These are phyloP conservation scores for Drosophila seclusa DNA, from an alignment of 2,888 invertebrate species.

Conservation along the genomic window DNA sequence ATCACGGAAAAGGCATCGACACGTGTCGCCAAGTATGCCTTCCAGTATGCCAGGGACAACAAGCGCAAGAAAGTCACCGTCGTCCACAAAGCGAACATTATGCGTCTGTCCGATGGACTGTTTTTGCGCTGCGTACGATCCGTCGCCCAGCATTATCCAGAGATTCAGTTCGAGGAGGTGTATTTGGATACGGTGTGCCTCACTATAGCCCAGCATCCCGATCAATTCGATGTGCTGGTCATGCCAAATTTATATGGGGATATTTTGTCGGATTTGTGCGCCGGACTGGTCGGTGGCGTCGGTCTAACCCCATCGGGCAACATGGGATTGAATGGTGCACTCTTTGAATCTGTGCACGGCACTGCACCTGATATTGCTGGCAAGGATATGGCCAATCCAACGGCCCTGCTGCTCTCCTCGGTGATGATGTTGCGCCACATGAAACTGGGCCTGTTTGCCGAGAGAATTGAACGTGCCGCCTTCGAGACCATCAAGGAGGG, in stretches of 20 bases:
- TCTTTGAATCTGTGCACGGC: constrained; percentile 99
- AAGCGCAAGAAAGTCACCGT: constrained; percentile 97
- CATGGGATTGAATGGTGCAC: constrained; percentile 98
- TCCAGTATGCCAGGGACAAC: constrained; percentile 97
- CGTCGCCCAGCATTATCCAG: constrained; percentile 95
- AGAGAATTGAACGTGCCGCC: constrained; percentile 92
- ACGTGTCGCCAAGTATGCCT: constrained; percentile 98
- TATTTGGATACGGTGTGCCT: constrained; percentile 99
- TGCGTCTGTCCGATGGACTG: constrained; percentile 99
- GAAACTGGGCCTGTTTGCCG: constrained; percentile 91
- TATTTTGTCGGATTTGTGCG: constrained; percentile 99
- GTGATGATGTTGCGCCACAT: constrained; percentile 99
- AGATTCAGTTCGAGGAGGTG: constrained; percentile 97
- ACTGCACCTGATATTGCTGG: constrained; percentile 99
- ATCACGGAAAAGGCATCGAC: constrained; percentile 98
- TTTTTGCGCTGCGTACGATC: constrained; percentile 98
- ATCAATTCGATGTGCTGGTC: constrained; percentile 97
- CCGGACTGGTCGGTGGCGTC: constrained; percentile 98
- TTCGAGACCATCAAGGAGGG: constrained; percentile 94
- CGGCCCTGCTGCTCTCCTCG: constrained; percentile 96
- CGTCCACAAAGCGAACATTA: constrained; percentile 99
- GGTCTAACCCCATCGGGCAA: constrained; percentile 99
- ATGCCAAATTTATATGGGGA: constrained; percentile 99
- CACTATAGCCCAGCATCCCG: constrained; percentile 99
- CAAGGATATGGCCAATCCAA: constrained; percentile 99